These are phyloP conservation scores for Stercorarius parasiticus DNA, from an alignment of 2,113 vertebrate genomes.

Conservation along the genomic window DNA sequence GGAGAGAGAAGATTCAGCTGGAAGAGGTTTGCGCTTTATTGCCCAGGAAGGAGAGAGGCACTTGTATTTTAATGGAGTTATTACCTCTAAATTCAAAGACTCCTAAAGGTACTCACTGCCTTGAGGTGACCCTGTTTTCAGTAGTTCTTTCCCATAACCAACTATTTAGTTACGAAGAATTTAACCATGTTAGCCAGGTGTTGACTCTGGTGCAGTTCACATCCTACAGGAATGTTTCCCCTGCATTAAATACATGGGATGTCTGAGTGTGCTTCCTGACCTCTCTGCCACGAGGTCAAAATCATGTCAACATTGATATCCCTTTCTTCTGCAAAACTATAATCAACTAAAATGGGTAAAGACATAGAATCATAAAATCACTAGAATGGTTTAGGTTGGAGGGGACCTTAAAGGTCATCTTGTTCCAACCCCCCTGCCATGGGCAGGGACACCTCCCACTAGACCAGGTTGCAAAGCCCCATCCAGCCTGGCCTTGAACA, in stretches of 20 bases:
- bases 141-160: neutral
- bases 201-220: neutral
- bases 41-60: neutral
- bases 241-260: neutral
- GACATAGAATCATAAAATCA: neutral
- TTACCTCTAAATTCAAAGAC: neutral
- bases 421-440: neutral
- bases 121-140: neutral
- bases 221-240: neutral
- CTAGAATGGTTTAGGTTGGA: neutral
- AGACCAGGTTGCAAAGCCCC: neutral
- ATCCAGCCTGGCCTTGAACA: neutral
- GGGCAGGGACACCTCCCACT: neutral
- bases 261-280: neutral
- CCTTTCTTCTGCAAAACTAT: neutral
- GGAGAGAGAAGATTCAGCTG: neutral
- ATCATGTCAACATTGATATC: neutral
- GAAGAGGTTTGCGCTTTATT: neutral
- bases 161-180: neutral
- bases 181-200: neutral
- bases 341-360: neutral
- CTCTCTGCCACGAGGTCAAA: neutral
- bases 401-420: neutral
- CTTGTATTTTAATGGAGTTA: neutral
- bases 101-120: neutral